A percentile compares a stretch with the other conserved stretches of the same genome.
Conservation (phyloP, 2,797 vertebrate genomes). For the Myotis planiceps region DNA sequence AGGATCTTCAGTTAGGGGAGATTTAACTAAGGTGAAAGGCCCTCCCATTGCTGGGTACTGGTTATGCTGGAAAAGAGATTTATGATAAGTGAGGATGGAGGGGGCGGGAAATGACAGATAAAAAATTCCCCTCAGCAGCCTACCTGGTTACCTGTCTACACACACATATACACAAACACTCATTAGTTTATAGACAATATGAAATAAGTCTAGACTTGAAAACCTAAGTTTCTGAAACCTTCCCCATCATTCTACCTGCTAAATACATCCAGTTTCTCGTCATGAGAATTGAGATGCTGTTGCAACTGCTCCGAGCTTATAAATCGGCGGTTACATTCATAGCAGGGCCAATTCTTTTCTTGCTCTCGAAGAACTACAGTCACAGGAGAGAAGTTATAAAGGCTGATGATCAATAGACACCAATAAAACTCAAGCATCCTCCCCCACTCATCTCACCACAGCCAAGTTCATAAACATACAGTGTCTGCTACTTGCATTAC, state of each 20-base stretch:
- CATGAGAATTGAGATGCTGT: conserved; percentile 98
- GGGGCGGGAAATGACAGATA: background rate
- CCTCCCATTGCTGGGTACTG: background rate
- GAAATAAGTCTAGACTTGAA: background rate
- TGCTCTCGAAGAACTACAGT: conserved; percentile 94
- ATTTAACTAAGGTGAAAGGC: background rate
- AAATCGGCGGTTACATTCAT: conserved; percentile 97
- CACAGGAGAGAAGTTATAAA: conserved; percentile 63
- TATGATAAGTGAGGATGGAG: background rate
- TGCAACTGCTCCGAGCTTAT: conserved; percentile 98
- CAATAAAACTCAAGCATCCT: background rate
- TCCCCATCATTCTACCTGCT: conserved; percentile 89
- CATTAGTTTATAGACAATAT: background rate
- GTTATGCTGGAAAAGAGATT: background rate
- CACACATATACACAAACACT: background rate
- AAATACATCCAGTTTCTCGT: conserved; percentile 95
- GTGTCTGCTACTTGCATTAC: background rate
- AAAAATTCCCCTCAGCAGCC: background rate
- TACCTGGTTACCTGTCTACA: background rate
- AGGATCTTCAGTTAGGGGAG: conserved; percentile 32
- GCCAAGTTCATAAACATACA: background rate
- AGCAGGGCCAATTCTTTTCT: conserved; percentile 99
- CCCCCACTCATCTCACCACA: background rate
- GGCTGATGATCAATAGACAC: conserved; percentile 28
- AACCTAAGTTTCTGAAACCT: background rate